Evolutionary conservation across 2,888 invertebrate genomes (phyloP), one percentile per base, ranked within the genome.

Genomic region (Trichopoda pennipes): DNA sequence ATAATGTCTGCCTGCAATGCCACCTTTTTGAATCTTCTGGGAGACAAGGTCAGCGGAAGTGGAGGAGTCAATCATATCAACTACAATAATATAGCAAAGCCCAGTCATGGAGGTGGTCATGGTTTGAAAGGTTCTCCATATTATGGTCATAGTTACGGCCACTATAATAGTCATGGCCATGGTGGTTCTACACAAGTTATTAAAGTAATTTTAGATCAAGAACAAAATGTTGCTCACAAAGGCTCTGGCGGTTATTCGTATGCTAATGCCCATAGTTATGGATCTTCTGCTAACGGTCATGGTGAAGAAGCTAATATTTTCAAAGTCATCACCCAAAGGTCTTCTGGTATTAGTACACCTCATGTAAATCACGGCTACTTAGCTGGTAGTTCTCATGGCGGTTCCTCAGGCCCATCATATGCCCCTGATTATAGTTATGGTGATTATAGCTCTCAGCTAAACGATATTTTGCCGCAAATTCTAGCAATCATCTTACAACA

Each of bases 381-480:
- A 35, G 35, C 38, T 6, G n/a, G 9, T 35, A 53, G 16, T 12
- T 16, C 70, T n/a, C 60, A 51, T 10, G 76, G 28, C 28, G 7
- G 28, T 28, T 8, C 4, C 6, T 28, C 8, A 28, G 7, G 63
- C 3, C 83, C 85, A 6, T 69, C 81, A 2, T 72, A 75, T 63
- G 63, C 66, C 2, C 23, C 81, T 16, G 80, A 76, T 10, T 76
- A 80, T 69, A 35, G 73, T 16, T 85, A 87, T 44, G 79, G 86
- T 28, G 68, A 69, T 47, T 60, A 55, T n/a, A 77, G 44, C 35
- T 76, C 84, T 6, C 87, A 87, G 64, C 21, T 89, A 6, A 85
- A 86, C 8, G 80, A 83, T 42, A 86, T 89, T 23, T 78, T 89
- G 77, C 89, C 90, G 16, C 89, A 89, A 84, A 89, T 89, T 72